Conservation (phyloP, 2,888 invertebrate genomes). For the Aphodius sticticus region DNA sequence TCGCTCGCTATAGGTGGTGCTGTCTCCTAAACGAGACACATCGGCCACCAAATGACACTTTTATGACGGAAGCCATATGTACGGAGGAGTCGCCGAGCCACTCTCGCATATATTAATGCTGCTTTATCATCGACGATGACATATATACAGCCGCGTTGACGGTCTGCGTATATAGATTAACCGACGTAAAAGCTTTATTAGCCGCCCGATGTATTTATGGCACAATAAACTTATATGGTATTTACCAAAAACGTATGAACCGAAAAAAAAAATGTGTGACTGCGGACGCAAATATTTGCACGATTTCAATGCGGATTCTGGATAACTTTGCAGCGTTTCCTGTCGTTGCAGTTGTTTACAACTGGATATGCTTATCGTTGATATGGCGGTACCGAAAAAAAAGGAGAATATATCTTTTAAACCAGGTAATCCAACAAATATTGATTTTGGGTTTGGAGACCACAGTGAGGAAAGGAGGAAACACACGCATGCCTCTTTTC, state of each 20-base stretch:
- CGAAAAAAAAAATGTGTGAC: not conserved
- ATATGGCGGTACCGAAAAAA: not conserved
- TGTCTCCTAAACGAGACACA: constrained; percentile 21
- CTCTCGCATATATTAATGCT: constrained; percentile 29
- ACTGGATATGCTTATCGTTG: not conserved
- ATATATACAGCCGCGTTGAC: constrained; percentile 36
- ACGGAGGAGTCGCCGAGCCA: constrained; percentile 12
- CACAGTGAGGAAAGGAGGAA: not conserved
- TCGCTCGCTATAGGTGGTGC: constrained; percentile 27
- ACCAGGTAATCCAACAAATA: not conserved
- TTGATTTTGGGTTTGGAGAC: not conserved
- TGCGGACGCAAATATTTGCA: not conserved
- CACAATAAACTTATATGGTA: constrained; percentile 24
- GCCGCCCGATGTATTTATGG: constrained; percentile 31
- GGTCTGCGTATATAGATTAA: constrained; percentile 29
- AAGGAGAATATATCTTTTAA: not conserved
- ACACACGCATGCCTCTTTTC: not conserved
- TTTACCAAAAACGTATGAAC: constrained; percentile 13
- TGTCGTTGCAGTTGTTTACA: not conserved
- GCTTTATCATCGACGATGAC: constrained; percentile 34
- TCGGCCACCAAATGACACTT: constrained; percentile 31
- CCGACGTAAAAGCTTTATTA: constrained; percentile 35
- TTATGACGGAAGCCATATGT: constrained; percentile 34
- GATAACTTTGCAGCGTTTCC: constrained; percentile 7
- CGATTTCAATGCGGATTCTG: not conserved